Base-by-base conservation (phyloP, 2,797 vertebrate genomes). In the Arctocebus calabarensis region DNA sequence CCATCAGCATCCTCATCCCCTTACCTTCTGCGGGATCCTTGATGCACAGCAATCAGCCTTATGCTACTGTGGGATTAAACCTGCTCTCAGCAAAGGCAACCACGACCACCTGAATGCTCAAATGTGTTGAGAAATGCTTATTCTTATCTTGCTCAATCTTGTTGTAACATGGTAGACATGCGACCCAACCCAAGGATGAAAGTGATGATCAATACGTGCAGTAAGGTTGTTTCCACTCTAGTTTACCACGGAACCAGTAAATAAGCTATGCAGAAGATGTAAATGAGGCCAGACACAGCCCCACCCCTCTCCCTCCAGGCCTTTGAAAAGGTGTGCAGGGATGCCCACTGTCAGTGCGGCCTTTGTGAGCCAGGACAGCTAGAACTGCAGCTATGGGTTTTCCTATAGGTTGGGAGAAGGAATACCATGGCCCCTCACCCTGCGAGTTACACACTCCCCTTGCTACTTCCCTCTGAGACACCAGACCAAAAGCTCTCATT, bases 271-370 rank as follows among this genome's bases (percentile, higher is more conserved):
- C 0, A 12, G 23, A 9, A 4, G 8, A 23, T 0, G 8, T 8
- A 73, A 62, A 37, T 32, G 40, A 5, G 32, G 2, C 19, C 37
- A 6, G 20, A 29, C 77, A 40, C 2, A 25, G 45, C 9, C 1
- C 14, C 14, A 16, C 7, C 23, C 45, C 32, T 0, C 12, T 5
- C 34, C 37, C 55, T 13, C 17, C 27, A 11, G 20, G 43, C 2
- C 20, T 48, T 82, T 25, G 1, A 0, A 0, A 34, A 19, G 62
- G 11, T 9, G 0, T 8, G 8, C 9, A 59, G 7, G 1, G 13
- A 59, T 14, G 27, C 45, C 6, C 8, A 13, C 5, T 11, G 45
- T 43, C 62, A 32, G 1, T 14, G n/a, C 1, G 23, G 7, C 37
- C 70, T 40, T 14, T 0, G 0, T 0, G 20, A 23, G 10, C 11